A percentile compares a stretch with the other conserved stretches of the same genome.
phyloP scores from a whole-genome alignment of 2,113 vertebrate species.

The Pseudonaja textilis region DNA sequence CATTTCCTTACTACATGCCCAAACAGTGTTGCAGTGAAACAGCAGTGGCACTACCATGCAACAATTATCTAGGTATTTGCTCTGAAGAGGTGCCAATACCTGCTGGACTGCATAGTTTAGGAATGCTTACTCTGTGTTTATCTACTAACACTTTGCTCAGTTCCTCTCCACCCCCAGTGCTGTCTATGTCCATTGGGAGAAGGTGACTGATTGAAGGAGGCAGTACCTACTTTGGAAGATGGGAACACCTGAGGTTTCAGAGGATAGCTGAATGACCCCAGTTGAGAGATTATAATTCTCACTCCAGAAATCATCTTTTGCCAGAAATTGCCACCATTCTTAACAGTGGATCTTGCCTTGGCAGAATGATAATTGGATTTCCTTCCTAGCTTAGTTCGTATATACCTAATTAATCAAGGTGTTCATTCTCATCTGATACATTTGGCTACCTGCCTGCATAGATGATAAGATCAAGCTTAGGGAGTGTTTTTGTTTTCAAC shows the following conservation, averaged over 20 bases:
- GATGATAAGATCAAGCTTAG: background rate
- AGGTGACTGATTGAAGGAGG: background rate
- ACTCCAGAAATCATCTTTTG: background rate
- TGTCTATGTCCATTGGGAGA: background rate
- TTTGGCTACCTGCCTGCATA: background rate
- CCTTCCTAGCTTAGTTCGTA: background rate
- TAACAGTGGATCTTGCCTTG: background rate
- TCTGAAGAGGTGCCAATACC: background rate
- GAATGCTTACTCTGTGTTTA: background rate
- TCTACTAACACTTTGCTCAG: background rate
- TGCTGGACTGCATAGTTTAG: background rate
- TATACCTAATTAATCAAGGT: background rate
- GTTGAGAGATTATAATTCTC: background rate
- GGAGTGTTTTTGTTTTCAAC: background rate
- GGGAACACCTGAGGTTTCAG: background rate
- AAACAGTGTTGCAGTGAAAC: background rate
- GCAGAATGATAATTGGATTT: background rate
- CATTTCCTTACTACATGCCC: background rate
- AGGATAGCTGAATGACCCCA: background rate
- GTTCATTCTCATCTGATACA: background rate
- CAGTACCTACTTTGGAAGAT: background rate
- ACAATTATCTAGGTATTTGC: background rate
- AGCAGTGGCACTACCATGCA: background rate
- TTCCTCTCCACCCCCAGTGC: background rate
- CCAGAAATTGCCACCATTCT: background rate